These are phyloP conservation scores for Gambelia wislizenii DNA, from an alignment of 2,797 vertebrate species.

Conservation along the genomic window DNA sequence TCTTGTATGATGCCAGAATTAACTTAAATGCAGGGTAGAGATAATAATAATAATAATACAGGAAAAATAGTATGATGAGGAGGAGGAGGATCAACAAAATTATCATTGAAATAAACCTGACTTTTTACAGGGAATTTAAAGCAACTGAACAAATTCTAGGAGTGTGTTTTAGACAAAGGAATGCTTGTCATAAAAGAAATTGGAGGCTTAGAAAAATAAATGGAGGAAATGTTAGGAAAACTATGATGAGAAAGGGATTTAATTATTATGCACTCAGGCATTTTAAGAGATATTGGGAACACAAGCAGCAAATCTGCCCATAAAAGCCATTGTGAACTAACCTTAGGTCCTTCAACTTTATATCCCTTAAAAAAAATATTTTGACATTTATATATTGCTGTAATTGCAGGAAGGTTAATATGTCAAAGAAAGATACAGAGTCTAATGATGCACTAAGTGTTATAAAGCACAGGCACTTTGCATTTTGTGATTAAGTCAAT, in stretches of 20 bases:
- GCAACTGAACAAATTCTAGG: constrained; percentile 9
- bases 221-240: constrained; percentile 46
- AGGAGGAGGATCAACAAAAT: too few species aligned
- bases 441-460: constrained; percentile 58
- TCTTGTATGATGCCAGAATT: constrained; percentile 49
- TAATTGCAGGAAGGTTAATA: constrained; percentile 47
- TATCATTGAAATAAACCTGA: too few species aligned
- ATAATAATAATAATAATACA: neutral
- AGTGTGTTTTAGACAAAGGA: constrained; percentile 18
- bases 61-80: too few species aligned
- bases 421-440: constrained; percentile 45
- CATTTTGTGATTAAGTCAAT: constrained; percentile 74
- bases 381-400: constrained; percentile 43
- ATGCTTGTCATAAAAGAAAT: constrained; percentile 47
- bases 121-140: constrained; percentile 32
- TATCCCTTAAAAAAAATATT: constrained; percentile 25
- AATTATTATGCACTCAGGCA: constrained; percentile 29
- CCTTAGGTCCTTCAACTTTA: constrained; percentile 38
- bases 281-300: constrained; percentile 38
- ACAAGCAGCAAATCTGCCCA: neutral
- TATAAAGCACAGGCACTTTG: constrained; percentile 69
- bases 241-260: constrained; percentile 33
- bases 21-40: constrained; percentile 23
- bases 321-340: constrained; percentile 35
- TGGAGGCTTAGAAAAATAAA: constrained; percentile 22